phyloP scores from a whole-genome alignment of 2,113 vertebrate species.

The Gallinago undulata region DNA sequence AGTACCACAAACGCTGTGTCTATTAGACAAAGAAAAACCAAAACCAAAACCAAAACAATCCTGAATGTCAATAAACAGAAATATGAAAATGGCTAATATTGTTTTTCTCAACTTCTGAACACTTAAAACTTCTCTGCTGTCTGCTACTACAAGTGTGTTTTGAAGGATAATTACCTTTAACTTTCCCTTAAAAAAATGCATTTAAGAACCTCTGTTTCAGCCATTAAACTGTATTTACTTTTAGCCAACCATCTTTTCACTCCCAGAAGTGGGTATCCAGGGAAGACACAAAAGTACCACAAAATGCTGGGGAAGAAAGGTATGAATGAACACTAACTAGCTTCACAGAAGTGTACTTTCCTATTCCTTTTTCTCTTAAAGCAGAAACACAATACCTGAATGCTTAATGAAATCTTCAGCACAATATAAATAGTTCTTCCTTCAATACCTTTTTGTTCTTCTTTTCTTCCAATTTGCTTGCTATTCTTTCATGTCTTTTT shows the following conservation, averaged over 20 bases:
- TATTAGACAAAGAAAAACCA: neutral
- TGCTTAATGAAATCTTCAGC: neutral
- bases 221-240: neutral
- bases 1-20: neutral
- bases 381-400: neutral
- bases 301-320: neutral
- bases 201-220: neutral
- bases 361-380: neutral
- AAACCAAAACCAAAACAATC: neutral
- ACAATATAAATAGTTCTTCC: neutral
- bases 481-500: neutral
- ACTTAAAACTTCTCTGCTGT: neutral
- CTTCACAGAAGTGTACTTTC: neutral
- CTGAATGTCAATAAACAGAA: neutral
- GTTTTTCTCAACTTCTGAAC: neutral
- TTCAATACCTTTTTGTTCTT: neutral
- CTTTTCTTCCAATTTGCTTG: neutral
- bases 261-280: neutral
- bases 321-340: neutral
- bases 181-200: neutral
- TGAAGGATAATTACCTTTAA: neutral
- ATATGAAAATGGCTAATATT: neutral
- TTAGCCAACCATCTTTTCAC: neutral
- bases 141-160: neutral
- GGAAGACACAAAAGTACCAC: neutral